Percentiles rank a stretch among this genome's conserved stretches.
These are phyloP conservation scores for Xestia sexstrigata DNA, from an alignment of 2,888 invertebrate species.

Conservation along the genomic window DNA sequence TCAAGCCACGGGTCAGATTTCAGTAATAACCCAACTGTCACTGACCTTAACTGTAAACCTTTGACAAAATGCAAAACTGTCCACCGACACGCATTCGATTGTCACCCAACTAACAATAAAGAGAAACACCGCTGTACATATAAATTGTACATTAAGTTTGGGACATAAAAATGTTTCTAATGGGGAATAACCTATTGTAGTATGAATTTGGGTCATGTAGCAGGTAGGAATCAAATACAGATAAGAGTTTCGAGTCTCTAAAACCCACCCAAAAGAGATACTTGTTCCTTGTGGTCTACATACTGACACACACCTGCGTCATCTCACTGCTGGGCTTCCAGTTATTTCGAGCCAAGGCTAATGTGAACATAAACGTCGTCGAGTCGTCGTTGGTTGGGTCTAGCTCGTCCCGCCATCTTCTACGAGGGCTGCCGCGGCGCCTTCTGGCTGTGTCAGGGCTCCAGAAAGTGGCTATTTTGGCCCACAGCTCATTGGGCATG, in stretches of 20 bases:
- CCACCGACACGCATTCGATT: conserved; percentile 55
- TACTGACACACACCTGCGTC: no score
- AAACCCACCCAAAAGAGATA: not conserved
- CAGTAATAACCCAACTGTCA: conserved; percentile 61
- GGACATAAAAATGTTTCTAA: conserved; percentile 1
- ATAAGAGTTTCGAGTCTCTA: not conserved
- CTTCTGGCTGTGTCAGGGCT: not conserved
- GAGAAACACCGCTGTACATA: conserved; percentile 39
- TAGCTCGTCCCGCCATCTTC: not conserved
- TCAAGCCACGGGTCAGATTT: conserved; percentile 42
- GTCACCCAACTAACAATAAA: conserved; percentile 49
- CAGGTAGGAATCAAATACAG: not conserved
- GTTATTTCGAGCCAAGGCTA: no score
- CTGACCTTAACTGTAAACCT: conserved; percentile 76
- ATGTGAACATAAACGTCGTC: no score
- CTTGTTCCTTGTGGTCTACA: not conserved
- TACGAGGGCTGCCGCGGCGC: not conserved
- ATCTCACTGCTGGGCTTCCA: no score
- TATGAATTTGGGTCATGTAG: conserved; percentile 20
- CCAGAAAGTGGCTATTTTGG: not conserved
- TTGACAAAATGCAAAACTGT: conserved; percentile 68
- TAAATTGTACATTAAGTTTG: conserved; percentile 30
- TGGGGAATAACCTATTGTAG: not conserved
- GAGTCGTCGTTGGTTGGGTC: not conserved
- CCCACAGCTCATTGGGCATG: not conserved